Evolutionary conservation across 2,888 invertebrate species (phyloP), one percentile per base, ranked within the genome.

Genomic region (Phania funesta): DNA sequence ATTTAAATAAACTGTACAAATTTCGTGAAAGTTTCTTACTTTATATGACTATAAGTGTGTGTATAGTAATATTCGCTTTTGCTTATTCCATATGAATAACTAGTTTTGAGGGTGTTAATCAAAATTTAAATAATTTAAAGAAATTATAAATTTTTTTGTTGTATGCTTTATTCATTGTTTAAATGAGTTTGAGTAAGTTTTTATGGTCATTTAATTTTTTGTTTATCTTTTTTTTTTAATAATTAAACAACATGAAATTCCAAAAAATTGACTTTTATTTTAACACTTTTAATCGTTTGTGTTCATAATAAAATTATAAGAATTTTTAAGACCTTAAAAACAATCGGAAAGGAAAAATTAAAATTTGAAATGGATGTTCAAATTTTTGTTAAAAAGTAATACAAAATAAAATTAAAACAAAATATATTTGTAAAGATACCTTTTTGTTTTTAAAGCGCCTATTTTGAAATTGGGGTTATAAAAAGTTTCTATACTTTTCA

Each of bases 91-190:
- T 52, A 32, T 52, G 54, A 50, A 44, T 48, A 41, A 13, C 7
- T 35, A 16, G 22, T 11, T 6, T 44, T 48, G 77, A 29, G 71
- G 65, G 60, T 81, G 81, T 77, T 77, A 81, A 77, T 81, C 62
- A 73, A 73, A 29, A 48, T 60, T 54, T 60, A 81, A 81, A 79
- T 60, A 73, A 65, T 65, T 77, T 73, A 41, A 81, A 73, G 67
- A 67, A 77, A 81, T 73, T 54, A 50, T 54, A 9, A 60, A 71
- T 32, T 35, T 48, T 58, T 26, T 18, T 52, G 13, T 58, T 50
- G 16, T 29, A 0, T 48, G 26, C 24, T 67, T 58, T 13, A 16
- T 22, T 48, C 38, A 22, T 48, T n/a, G 48, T 46, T 46, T n/a
- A 54, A 67, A 41, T 46, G 16, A 44, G 11, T 54, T 35, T 44